A percentile compares a stretch with the other conserved stretches of the same genome.
Evolutionary conservation across 2,797 vertebrate genomes (phyloP).

Genomic region (Rhodeus uyekii): DNA sequence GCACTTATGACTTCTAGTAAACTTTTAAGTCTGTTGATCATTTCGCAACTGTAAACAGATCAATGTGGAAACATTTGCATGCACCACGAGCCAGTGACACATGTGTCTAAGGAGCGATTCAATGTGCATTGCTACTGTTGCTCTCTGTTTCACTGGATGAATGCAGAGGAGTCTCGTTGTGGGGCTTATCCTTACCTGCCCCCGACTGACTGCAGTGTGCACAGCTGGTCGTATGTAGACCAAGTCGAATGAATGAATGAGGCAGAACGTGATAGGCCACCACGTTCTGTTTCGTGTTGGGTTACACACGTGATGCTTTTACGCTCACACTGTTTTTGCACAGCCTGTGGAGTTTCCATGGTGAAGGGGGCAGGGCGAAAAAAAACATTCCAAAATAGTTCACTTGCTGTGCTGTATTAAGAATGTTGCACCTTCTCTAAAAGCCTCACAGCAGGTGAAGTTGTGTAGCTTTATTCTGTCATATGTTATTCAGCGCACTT

Average conservation of each 20-base stretch:
- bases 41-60: conserved; percentile 41
- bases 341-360: conserved; percentile 27
- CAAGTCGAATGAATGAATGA: conserved; percentile 54
- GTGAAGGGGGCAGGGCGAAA: conserved; percentile 3
- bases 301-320: conserved; percentile 51
- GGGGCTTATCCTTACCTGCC: conserved; percentile 29
- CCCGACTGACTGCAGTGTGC: conserved; percentile 31
- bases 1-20: background rate
- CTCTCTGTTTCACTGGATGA: conserved; percentile 6
- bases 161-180: background rate
- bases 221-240: conserved; percentile 25
- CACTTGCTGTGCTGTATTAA: conserved; percentile 55
- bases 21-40: conserved; percentile 19
- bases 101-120: conserved; percentile 34
- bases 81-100: conserved; percentile 21
- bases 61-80: conserved; percentile 34
- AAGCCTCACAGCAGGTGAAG: conserved; percentile 38
- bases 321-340: background rate
- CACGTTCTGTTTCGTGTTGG: conserved; percentile 3
- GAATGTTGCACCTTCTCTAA: conserved; percentile 46
- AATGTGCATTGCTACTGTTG: conserved; percentile 23
- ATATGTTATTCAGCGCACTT: background rate
- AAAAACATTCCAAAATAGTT: conserved; percentile 34
- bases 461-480: background rate
- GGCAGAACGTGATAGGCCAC: conserved; percentile 48